phyloP scores from a whole-genome alignment of 2,797 vertebrate genomes.

The Geotrypetes seraphini region DNA sequence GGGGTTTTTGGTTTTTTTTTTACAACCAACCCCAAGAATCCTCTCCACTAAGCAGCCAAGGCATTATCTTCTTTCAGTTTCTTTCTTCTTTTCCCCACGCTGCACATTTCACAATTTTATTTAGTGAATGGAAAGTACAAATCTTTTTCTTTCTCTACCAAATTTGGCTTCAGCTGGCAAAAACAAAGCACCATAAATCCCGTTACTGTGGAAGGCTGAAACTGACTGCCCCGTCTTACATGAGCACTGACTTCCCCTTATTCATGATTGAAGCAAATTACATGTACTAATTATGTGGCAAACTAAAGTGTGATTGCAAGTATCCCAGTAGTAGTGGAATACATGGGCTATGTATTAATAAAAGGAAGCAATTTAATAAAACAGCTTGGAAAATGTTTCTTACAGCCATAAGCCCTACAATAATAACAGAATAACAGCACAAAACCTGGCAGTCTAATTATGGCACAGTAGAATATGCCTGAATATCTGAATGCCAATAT shows the following conservation, averaged over 20 bases:
- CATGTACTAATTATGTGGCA: slow-evolving; percentile 10
- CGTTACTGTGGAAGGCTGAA: too few species aligned
- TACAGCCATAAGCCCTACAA: slow-evolving; percentile 3
- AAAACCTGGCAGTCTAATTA: slow-evolving; percentile 21
- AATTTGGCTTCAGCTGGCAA: too few species aligned
- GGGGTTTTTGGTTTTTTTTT: too few species aligned
- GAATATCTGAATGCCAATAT: slow-evolving; percentile 14
- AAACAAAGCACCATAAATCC: too few species aligned
- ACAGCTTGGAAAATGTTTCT: slow-evolving; percentile 4
- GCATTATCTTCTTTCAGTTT: too few species aligned
- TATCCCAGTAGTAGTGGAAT: not conserved
- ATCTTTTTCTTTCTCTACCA: too few species aligned
- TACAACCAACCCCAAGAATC: too few species aligned
- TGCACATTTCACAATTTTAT: too few species aligned
- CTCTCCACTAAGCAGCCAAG: too few species aligned
- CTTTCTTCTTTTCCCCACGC: too few species aligned
- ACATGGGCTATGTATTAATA: slow-evolving; percentile 15
- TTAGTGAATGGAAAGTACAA: too few species aligned
- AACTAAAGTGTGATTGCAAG: slow-evolving; percentile 32
- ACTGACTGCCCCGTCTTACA: too few species aligned
- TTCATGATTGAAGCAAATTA: slow-evolving; percentile 30
- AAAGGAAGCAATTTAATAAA: slow-evolving; percentile 14
- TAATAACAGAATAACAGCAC: slow-evolving; percentile 3
- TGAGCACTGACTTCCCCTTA: slow-evolving; percentile 12
- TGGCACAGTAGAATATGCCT: slow-evolving; percentile 4